Percentiles rank a stretch among this genome's conserved stretches.
Conservation (phyloP, 2,888 invertebrate genomes). For the Lampropteryx suffumata region DNA sequence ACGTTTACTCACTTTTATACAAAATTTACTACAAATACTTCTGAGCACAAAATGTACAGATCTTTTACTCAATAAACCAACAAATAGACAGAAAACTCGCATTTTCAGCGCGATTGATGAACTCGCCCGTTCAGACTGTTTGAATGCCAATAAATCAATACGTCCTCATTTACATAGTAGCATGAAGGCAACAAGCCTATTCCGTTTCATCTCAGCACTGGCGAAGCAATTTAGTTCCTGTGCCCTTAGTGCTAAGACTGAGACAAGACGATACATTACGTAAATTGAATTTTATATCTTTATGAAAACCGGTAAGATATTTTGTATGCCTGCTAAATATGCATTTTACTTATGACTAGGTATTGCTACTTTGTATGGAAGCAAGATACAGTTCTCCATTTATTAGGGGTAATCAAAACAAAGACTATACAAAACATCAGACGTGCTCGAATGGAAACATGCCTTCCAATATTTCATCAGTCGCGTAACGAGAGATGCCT, state of each 20-base stretch:
- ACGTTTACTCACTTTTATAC: too few species aligned
- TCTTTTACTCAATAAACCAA: slow-evolving; percentile 1
- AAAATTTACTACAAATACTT: too few species aligned
- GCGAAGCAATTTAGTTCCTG: slow-evolving; percentile 2
- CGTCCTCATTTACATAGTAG: slow-evolving; percentile 35
- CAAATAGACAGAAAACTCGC: neutral
- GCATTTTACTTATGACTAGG: too few species aligned
- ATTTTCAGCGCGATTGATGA: neutral
- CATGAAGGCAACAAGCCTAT: slow-evolving; percentile 31
- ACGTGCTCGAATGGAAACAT: slow-evolving; percentile 9
- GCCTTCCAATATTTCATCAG: slow-evolving; percentile 35
- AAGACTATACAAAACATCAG: neutral
- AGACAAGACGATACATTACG: too few species aligned
- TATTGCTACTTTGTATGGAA: too few species aligned
- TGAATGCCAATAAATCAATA: slow-evolving; percentile 34
- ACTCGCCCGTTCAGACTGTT: neutral
- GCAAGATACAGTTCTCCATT: too few species aligned
- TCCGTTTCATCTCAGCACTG: slow-evolving; percentile 33
- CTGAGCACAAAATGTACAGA: too few species aligned
- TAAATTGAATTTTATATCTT: too few species aligned
- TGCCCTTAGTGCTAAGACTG: neutral
- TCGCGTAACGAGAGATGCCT: slow-evolving; percentile 40
- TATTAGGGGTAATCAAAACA: neutral
- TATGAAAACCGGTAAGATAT: too few species aligned
- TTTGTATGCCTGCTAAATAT: too few species aligned